phyloP scores from a whole-genome alignment of 1,140 invertebrate species.

The Cylas formicarius region DNA sequence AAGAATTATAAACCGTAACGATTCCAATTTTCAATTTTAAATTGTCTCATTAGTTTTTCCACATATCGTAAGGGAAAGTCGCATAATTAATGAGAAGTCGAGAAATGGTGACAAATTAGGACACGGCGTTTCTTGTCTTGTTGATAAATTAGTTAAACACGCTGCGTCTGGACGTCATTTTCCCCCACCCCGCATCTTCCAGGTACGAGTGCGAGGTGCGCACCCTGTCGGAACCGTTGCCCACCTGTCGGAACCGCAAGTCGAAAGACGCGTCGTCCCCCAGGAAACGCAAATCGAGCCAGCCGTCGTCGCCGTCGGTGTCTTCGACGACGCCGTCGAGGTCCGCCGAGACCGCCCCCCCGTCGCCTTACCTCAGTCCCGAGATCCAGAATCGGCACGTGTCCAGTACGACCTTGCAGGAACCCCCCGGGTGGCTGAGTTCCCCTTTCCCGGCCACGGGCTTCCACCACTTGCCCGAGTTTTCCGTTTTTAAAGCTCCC shows the following conservation, averaged over 20 bases:
- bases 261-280: conserved; percentile 17
- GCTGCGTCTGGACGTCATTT: too few relatives aligned
- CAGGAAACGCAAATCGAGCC: conserved; percentile 14
- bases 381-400: conserved; percentile 28
- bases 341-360: not conserved
- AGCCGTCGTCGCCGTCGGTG: conserved; percentile 11
- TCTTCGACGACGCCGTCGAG: conserved; percentile 5
- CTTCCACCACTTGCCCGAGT: conserved; percentile 16
- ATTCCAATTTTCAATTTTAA: too few relatives aligned
- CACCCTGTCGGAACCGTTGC: conserved; percentile 20
- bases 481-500: conserved; percentile 20
- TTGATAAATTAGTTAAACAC: too few relatives aligned
- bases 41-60: too few relatives aligned
- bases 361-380: not conserved
- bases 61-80: too few relatives aligned
- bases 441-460: conserved; percentile 2
- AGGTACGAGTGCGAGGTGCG: conserved; percentile 27
- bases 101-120: too few relatives aligned
- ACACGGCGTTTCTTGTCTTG: too few relatives aligned
- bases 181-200: too few relatives aligned
- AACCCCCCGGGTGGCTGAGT: too few relatives aligned
- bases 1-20: too few relatives aligned
- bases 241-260: conserved; percentile 17
- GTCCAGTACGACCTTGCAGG: conserved; percentile 24
- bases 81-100: too few relatives aligned